Evolutionary conservation across 2,113 vertebrate species (phyloP).

Genomic region (Corythoichthys intestinalis): DNA sequence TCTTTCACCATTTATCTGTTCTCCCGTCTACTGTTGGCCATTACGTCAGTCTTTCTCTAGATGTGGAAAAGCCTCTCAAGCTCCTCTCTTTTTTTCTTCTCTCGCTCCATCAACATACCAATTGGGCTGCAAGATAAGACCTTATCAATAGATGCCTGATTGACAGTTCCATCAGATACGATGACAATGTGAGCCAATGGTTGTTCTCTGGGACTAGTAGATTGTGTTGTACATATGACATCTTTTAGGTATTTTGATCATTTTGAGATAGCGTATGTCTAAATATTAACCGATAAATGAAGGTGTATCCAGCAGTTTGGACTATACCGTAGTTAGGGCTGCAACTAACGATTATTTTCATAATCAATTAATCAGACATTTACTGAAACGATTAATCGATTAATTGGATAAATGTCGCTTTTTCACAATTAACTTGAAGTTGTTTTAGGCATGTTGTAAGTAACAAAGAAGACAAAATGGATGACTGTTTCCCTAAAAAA

Average conservation of each 20-base stretch:
- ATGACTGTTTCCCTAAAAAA: too few species aligned
- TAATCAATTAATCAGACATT: too few species aligned
- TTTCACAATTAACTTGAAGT: too few species aligned
- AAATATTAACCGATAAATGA: not conserved
- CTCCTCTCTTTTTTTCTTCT: not conserved
- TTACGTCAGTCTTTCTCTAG: slow-evolving; percentile 33
- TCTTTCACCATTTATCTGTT: slow-evolving; percentile 40
- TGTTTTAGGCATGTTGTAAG: too few species aligned
- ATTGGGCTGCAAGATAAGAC: slow-evolving; percentile 22
- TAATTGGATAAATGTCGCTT: too few species aligned
- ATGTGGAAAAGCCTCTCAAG: slow-evolving; percentile 23
- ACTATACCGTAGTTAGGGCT: not conserved
- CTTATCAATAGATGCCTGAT: slow-evolving; percentile 20
- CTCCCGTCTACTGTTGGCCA: slow-evolving; percentile 35
- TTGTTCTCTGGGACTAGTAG: not conserved
- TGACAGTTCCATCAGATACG: slow-evolving; percentile 41
- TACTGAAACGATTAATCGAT: too few species aligned
- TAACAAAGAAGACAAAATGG: too few species aligned
- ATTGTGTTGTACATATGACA: not conserved
- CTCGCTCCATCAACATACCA: slow-evolving; percentile 16
- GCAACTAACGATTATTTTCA: too few species aligned
- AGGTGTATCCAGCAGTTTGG: not conserved
- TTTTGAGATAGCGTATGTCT: not conserved
- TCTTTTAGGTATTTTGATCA: not conserved
- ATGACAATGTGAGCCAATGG: not conserved